Conservation (phyloP, 2,888 invertebrate genomes). For the Drosophila cognata region DNA sequence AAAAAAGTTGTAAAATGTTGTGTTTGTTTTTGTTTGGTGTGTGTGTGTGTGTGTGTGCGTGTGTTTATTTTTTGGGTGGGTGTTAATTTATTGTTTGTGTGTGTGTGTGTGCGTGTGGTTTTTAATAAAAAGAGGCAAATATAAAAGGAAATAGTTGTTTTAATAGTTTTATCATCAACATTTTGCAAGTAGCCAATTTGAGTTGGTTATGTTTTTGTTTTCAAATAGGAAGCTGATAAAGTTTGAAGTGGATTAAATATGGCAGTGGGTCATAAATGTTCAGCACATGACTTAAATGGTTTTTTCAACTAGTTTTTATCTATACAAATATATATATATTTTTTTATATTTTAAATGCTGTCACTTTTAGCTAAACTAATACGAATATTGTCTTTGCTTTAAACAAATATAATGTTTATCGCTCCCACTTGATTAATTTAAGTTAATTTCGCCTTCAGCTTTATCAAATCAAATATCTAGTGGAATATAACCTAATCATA, state of each 20-base stretch:
- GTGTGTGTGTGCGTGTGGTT: slow-evolving; percentile 27
- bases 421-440: too few species aligned
- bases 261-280: slow-evolving; percentile 1
- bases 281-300: not conserved
- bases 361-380: not conserved
- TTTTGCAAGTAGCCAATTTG: slow-evolving; percentile 70
- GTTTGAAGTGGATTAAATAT: slow-evolving; percentile 6
- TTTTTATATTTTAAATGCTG: too few species aligned
- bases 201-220: slow-evolving; percentile 14
- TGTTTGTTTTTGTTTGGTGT: slow-evolving; percentile 41
- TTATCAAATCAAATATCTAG: not conserved
- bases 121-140: slow-evolving; percentile 76
- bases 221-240: slow-evolving; percentile 31
- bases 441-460: not conserved
- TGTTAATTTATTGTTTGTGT: slow-evolving; percentile 7
- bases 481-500: not conserved
- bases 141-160: slow-evolving; percentile 79
- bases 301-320: not conserved
- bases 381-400: not conserved
- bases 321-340: too few species aligned
- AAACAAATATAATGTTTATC: not conserved
- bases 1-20: slow-evolving; percentile 69
- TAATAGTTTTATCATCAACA: slow-evolving; percentile 78
- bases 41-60: slow-evolving; percentile 26
- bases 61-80: slow-evolving; percentile 21